Percentiles rank a stretch among this genome's conserved stretches.
phyloP scores from a whole-genome alignment of 1,140 invertebrate species.

The Zaprionus ornatus region DNA sequence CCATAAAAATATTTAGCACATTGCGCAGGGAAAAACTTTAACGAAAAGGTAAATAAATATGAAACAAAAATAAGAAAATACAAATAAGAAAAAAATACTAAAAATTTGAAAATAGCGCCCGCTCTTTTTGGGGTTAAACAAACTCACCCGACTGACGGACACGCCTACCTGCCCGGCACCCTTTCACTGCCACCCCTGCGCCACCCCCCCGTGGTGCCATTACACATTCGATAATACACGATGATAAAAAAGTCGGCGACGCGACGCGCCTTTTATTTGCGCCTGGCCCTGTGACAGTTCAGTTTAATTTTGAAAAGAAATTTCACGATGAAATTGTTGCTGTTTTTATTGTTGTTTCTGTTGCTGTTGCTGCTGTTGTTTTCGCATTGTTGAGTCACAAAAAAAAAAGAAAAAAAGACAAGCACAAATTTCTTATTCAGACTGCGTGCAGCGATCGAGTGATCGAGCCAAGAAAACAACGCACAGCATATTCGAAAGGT shows the following conservation, averaged over 20 bases:
- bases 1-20: conserved; percentile 68
- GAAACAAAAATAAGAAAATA: conserved; percentile 44
- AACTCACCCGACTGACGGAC: conserved; percentile 25
- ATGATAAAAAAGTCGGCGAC: conserved; percentile 11
- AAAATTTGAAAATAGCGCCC: conserved; percentile 40
- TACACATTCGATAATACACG: background rate
- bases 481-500: conserved; percentile 68
- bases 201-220: background rate
- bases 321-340: conserved; percentile 61
- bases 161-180: background rate
- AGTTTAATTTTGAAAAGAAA: conserved; percentile 73
- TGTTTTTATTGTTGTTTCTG: conserved; percentile 29
- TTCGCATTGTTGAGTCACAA: conserved; percentile 51
- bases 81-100: conserved; percentile 29
- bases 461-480: conserved; percentile 54
- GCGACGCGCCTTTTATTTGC: conserved; percentile 71
- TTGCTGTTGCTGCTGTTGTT: conserved; percentile 11
- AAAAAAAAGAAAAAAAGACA: conserved; percentile 6
- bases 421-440: conserved; percentile 67
- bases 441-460: conserved; percentile 45
- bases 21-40: conserved; percentile 48
- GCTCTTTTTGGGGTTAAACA: conserved; percentile 59
- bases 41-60: conserved; percentile 73
- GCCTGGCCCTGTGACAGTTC: conserved; percentile 57
- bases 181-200: background rate